Conservation (phyloP, 2,797 vertebrate genomes). For the Arnoldichthys spilopterus region DNA sequence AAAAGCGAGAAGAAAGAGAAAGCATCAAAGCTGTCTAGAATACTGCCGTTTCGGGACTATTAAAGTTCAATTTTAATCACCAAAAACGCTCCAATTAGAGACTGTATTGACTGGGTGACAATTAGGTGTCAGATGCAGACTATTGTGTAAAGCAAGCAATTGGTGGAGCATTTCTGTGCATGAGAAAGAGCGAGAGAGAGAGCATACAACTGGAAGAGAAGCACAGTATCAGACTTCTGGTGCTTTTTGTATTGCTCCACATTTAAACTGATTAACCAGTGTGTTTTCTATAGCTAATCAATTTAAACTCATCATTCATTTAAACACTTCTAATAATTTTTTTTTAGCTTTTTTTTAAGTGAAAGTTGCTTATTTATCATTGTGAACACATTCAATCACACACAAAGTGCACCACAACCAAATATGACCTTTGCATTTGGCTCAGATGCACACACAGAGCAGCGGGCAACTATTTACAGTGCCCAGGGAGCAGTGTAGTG, state of each 20-base stretch:
- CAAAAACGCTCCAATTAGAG: constrained; percentile 34
- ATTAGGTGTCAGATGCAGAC: constrained; percentile 11
- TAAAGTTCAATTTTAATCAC: constrained; percentile 23
- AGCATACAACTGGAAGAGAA: too few relatives aligned
- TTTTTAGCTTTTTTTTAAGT: too few relatives aligned
- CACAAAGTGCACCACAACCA: too few relatives aligned
- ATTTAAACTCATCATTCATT: neutral
- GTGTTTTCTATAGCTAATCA: neutral
- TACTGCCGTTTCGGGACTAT: constrained; percentile 17
- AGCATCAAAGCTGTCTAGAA: constrained; percentile 19
- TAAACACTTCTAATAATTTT: too few relatives aligned
- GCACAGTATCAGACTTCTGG: too few relatives aligned
- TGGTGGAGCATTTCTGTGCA: too few relatives aligned
- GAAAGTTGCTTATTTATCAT: too few relatives aligned
- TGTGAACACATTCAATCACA: too few relatives aligned
- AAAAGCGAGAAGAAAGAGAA: neutral
- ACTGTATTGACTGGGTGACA: constrained; percentile 20
- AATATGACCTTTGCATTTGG: too few relatives aligned
- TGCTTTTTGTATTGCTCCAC: neutral
- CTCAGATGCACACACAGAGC: too few relatives aligned
- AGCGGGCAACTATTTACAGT: too few relatives aligned
- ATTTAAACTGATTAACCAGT: neutral
- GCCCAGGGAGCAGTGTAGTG: too few relatives aligned
- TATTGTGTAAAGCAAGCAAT: constrained; percentile 12
- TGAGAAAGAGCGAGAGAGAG: neutral